phyloP scores from a whole-genome alignment of 2,888 invertebrate species.

The Rotaria sp. region DNA sequence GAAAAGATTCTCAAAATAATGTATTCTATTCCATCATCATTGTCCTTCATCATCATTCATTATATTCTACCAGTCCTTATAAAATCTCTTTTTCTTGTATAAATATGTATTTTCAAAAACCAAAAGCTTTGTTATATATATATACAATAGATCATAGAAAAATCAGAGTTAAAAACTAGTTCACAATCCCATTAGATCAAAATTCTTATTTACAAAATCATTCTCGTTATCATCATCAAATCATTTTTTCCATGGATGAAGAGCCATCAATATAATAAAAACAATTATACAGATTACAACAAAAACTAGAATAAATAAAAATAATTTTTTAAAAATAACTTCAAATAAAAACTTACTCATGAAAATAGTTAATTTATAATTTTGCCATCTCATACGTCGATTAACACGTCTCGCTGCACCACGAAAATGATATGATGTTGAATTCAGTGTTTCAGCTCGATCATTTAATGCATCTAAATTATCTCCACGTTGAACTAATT shows the following conservation, averaged over 20 bases:
- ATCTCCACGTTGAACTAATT: conserved; percentile 25
- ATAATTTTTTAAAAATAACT: not conserved
- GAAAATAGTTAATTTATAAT: not conserved
- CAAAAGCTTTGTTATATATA: too few relatives aligned
- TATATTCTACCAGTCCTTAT: not conserved
- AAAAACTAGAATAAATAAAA: not conserved
- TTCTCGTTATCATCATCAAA: not conserved
- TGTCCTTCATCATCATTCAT: too few relatives aligned
- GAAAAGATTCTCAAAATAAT: too few relatives aligned
- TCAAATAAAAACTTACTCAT: not conserved
- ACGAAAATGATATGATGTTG: not conserved
- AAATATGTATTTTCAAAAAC: too few relatives aligned
- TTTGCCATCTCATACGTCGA: conserved; percentile 11
- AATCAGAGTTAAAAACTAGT: not conserved
- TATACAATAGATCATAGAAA: not conserved
- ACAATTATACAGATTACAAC: not conserved
- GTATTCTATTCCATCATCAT: too few relatives aligned
- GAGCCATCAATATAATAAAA: not conserved
- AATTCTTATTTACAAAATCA: not conserved
- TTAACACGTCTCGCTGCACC: not conserved
- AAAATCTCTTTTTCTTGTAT: not conserved
- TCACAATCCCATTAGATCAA: not conserved
- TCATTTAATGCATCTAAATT: conserved; percentile 14
- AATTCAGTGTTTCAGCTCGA: not conserved
- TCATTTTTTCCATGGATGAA: conserved; percentile 19